Base-by-base conservation (phyloP, 2,888 invertebrate species). In the Lochmaea capreae region DNA sequence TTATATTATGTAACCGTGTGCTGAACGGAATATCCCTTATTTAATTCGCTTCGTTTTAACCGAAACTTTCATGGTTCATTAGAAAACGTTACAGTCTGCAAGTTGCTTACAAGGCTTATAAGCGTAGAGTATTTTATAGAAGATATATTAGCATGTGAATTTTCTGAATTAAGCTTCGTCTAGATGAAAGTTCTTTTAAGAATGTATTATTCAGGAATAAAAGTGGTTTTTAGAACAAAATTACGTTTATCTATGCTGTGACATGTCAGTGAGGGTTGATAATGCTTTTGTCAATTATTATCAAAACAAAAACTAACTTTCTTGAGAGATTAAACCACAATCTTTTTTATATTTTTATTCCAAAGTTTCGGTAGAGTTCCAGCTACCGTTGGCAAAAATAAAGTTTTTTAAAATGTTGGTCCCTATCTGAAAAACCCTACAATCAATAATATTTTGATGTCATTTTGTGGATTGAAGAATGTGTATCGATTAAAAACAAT, bases 21-120 rank as follows among this genome's bases (percentile, higher is more conserved):
- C 54, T 54, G 54, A 65, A 66, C 65, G 54, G n/a, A 54, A 66
- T 52, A 66, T 66, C 54, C 54, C 52, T n/a, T 54, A 52, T 52
- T 54, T 66, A 52, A 22, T 65, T 65, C 65, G 49, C 65, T 66
- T 22, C 22, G 3, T 3, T 22, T 22, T 3, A 22, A 22, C 22
- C 3, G 33, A 65, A 66, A 66, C 33, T 66, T 54, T 22, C 22
- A 65, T 46, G n/a, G 49, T 46, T 49, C 65, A 22, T 66, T 26
- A n/a, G n/a, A 54, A 33, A 66, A 66, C 54, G 26, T 54, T 54
- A 14, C 54, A 52, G 39, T 18, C n/a, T 33, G n/a, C n/a, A 39
- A 65, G 26, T n/a, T 33, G 39, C 54, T 43, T 66, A 66, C 65
- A 33, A 12, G 39, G 62, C 14, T 16, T n/a, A 59, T 59, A 11